These are phyloP conservation scores for Odontomyia ornata DNA, from an alignment of 2,888 invertebrate species.

Conservation along the genomic window DNA sequence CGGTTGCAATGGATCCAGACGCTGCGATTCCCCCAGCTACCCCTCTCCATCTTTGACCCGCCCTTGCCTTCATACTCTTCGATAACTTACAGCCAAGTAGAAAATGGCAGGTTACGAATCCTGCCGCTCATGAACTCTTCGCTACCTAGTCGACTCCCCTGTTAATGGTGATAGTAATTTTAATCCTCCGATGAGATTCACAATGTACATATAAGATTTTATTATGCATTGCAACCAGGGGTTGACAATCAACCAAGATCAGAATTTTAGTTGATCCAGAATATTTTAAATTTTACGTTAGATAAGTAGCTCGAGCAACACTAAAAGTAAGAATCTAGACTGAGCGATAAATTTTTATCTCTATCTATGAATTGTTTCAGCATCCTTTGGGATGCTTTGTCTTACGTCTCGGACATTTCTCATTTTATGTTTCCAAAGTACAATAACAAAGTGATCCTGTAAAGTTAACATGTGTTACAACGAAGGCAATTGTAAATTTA, in stretches of 20 bases:
- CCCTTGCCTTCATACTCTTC: not conserved
- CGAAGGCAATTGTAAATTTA: too few species aligned
- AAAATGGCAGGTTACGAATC: not conserved
- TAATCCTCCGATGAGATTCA: not conserved
- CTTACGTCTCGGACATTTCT: too few species aligned
- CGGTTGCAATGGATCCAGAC: not conserved
- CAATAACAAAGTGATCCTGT: too few species aligned
- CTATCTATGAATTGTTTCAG: too few species aligned
- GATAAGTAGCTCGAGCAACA: too few species aligned
- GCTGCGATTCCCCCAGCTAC: not conserved
- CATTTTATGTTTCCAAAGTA: too few species aligned
- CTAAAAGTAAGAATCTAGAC: too few species aligned
- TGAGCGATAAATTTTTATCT: too few species aligned
- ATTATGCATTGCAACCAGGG: not conserved
- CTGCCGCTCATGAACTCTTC: not conserved
- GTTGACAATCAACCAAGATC: slow-evolving; percentile 11
- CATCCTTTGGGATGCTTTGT: too few species aligned
- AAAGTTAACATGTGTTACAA: too few species aligned
- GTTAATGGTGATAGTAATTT: slow-evolving; percentile 7
- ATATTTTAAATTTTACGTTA: too few species aligned
- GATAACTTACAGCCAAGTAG: not conserved
- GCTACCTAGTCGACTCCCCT: slow-evolving; percentile 20
- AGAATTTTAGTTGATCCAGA: too few species aligned
- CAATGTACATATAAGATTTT: slow-evolving; percentile 16
- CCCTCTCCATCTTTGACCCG: not conserved